Evolutionary conservation across 2,113 vertebrate genomes (phyloP).

Genomic region (Dolichotis patagonum): DNA sequence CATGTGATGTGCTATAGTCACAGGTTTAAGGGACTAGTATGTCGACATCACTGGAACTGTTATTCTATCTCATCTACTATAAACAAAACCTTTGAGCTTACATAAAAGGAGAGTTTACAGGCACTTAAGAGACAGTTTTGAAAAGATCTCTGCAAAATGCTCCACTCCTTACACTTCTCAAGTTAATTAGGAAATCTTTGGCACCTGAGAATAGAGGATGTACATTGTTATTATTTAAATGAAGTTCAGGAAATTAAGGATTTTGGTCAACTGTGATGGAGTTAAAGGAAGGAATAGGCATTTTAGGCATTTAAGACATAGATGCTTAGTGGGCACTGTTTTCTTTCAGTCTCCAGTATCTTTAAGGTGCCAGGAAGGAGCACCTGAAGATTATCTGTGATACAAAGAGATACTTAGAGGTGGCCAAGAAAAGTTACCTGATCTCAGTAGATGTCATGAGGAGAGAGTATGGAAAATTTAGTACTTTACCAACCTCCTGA

Average conservation of each 20-base stretch:
- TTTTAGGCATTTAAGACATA: not conserved
- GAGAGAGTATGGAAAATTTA: not conserved
- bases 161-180: not conserved
- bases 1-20: not conserved
- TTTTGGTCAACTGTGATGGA: not conserved
- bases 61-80: not conserved
- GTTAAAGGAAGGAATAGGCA: not conserved
- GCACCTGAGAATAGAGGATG: not conserved
- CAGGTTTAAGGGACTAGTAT: not conserved
- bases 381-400: not conserved
- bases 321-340: not conserved
- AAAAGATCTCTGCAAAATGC: not conserved
- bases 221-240: not conserved
- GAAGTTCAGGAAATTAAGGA: not conserved
- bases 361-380: not conserved
- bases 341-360: not conserved
- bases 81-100: not conserved
- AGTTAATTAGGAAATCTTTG: not conserved
- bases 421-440: not conserved
- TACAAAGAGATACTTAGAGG: not conserved
- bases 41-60: not conserved
- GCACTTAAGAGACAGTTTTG: not conserved
- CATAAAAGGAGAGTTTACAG: not conserved
- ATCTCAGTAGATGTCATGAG: not conserved
- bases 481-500: not conserved